phyloP scores from a whole-genome alignment of 2,113 vertebrate genomes.

The Mastomys coucha region DNA sequence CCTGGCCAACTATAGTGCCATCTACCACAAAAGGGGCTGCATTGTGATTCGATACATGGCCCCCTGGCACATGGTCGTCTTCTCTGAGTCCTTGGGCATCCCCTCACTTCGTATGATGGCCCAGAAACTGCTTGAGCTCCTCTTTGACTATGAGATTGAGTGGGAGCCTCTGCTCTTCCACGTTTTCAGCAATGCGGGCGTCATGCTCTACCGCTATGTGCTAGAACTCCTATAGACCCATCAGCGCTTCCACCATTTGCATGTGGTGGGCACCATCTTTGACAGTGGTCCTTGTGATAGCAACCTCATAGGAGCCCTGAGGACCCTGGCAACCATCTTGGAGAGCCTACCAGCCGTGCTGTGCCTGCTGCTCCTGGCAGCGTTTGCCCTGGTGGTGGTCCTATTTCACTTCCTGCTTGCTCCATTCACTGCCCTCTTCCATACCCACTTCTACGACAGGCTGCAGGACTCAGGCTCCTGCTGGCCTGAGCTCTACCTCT shows the following conservation, averaged over 20 bases:
- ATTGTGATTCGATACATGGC: conserved; percentile 94
- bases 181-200: conserved; percentile 96
- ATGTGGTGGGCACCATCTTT: conserved; percentile 92
- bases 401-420: conserved; percentile 91
- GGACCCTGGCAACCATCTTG: conserved; percentile 90
- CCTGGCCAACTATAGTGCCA: conserved; percentile 95
- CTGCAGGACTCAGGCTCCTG: conserved; percentile 88
- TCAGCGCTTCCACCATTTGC: conserved; percentile 88
- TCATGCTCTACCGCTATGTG: conserved; percentile 97
- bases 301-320: conserved; percentile 91
- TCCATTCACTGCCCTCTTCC: conserved; percentile 92
- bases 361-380: conserved; percentile 87
- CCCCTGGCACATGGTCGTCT: conserved; percentile 94
- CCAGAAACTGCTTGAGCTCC: conserved; percentile 92
- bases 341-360: conserved; percentile 85
- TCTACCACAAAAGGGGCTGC: conserved; percentile 96
- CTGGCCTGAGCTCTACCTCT: conserved; percentile 97
- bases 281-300: conserved; percentile 94
- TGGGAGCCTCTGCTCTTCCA: conserved; percentile 95
- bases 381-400: conserved; percentile 87
- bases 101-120: conserved; percentile 92
- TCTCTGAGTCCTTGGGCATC: conserved; percentile 94
- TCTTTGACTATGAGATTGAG: conserved; percentile 94
- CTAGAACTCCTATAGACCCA: conserved; percentile 90
- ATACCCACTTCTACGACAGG: conserved; percentile 94